Evolutionary conservation across 2,888 invertebrate species (phyloP).

Genomic region (Trachelus troglodyta): DNA sequence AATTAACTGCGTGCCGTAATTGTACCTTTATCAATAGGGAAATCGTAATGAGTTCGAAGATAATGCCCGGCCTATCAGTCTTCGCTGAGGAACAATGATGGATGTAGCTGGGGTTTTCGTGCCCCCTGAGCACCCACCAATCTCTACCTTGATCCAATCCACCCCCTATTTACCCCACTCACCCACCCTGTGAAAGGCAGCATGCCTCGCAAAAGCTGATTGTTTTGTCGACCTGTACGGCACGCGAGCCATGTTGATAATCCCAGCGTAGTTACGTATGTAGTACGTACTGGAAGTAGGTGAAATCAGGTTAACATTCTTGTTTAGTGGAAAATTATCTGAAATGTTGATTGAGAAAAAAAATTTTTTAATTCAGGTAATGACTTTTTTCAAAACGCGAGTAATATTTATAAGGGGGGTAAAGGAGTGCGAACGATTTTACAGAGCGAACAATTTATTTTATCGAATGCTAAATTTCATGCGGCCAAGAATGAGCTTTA

Average conservation of each 20-base stretch:
- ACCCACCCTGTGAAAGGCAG: not conserved
- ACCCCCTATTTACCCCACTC: not conserved
- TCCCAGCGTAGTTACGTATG: not conserved
- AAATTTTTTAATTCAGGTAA: constrained; percentile 4
- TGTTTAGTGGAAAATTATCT: not conserved
- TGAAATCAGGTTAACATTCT: not conserved
- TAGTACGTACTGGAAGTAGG: not conserved
- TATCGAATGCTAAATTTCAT: constrained; percentile 63
- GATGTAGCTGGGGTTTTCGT: constrained; percentile 60
- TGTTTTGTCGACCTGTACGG: constrained; percentile 47
- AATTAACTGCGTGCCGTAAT: constrained; percentile 53
- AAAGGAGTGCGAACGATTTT: constrained; percentile 42
- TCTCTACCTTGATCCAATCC: not conserved
- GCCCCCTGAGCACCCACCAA: constrained; percentile 27
- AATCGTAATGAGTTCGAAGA: constrained; percentile 65
- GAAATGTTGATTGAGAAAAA: not conserved
- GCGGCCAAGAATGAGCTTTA: constrained; percentile 51
- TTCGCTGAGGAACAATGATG: constrained; percentile 62
- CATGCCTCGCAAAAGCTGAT: constrained; percentile 42
- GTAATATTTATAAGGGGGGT: constrained; percentile 18
- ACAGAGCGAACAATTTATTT: constrained; percentile 54
- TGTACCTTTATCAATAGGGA: constrained; percentile 63
- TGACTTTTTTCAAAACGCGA: constrained; percentile 23
- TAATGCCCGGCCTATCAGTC: constrained; percentile 63
- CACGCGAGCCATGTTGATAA: constrained; percentile 37